A percentile compares a stretch with the other conserved stretches of the same genome.
Conservation (phyloP, 2,888 invertebrate species). For the Polymixis lichenea region DNA sequence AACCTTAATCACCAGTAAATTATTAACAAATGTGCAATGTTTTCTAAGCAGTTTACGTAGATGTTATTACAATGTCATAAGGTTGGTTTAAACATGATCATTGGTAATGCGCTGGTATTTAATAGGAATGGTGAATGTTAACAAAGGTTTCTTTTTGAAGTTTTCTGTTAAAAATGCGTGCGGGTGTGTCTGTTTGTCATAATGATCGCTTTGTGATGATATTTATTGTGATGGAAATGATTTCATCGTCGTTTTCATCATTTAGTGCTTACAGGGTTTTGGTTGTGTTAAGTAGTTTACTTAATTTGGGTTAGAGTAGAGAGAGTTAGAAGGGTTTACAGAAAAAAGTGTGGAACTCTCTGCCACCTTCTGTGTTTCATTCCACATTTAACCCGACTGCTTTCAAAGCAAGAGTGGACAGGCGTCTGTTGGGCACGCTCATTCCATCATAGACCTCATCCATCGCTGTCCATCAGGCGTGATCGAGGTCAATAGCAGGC, state of each 20-base stretch:
- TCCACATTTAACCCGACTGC: no score
- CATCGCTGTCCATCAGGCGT: no score
- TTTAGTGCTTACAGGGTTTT: conserved; percentile 42
- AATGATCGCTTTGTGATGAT: conserved; percentile 63
- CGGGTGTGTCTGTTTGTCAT: conserved; percentile 66
- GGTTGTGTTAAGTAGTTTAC: not conserved
- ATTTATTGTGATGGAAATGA: conserved; percentile 59
- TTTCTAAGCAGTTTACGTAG: conserved; percentile 26
- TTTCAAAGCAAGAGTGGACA: no score
- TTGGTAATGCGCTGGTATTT: conserved; percentile 40
- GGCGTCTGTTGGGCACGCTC: no score
- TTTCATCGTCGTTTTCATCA: conserved; percentile 44
- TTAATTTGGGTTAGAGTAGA: not conserved
- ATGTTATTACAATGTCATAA: conserved; percentile 33
- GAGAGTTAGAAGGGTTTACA: not conserved
- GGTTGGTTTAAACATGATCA: conserved; percentile 38
- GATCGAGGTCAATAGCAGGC: no score
- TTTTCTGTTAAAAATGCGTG: conserved; percentile 70
- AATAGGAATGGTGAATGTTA: conserved; percentile 68
- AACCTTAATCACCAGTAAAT: conserved; percentile 26
- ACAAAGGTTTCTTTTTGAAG: conserved; percentile 71
- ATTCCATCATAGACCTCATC: no score
- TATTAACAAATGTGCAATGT: conserved; percentile 3
- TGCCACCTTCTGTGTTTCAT: no score
- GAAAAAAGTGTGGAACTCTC: no score